A percentile compares a stretch with the other conserved stretches of the same genome.
Conservation (phyloP, 2,113 vertebrate species). For the Pollimyrus isidori region DNA sequence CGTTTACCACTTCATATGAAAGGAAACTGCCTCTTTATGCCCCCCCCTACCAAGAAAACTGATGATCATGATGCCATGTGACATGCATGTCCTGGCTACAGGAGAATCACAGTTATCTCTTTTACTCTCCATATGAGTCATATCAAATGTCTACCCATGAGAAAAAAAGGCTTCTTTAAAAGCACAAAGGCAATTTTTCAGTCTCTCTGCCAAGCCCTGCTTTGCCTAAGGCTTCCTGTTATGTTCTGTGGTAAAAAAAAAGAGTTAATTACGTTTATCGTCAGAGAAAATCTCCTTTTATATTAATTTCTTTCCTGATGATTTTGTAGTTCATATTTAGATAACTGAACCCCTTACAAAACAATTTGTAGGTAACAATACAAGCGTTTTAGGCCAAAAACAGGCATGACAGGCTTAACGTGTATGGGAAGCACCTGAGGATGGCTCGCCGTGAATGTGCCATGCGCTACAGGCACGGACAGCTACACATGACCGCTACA, state of each 20-base stretch:
- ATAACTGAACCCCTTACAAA: not conserved
- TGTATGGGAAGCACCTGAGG: not conserved
- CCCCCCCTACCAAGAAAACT: not conserved
- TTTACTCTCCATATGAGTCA: not conserved
- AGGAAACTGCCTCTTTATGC: not conserved
- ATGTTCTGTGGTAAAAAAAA: slow-evolving; percentile 3
- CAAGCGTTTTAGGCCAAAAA: not conserved
- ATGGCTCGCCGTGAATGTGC: not conserved
- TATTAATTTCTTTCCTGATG: not conserved
- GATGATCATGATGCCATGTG: not conserved
- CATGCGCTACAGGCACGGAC: no score
- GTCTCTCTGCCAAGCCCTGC: not conserved
- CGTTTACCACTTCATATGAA: not conserved
- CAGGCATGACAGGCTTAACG: not conserved
- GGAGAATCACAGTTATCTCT: not conserved
- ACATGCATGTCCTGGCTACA: not conserved
- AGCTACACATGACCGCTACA: not conserved
- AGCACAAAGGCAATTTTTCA: not conserved
- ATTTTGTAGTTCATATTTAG: not conserved
- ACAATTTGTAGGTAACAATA: not conserved
- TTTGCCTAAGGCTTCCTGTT: slow-evolving; percentile 8
- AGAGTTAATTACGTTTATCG: not conserved
- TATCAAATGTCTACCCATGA: not conserved
- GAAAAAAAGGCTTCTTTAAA: not conserved
- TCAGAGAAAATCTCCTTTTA: not conserved